A percentile compares a stretch with the other conserved stretches of the same genome.
These are phyloP conservation scores for Nemurella pictetii DNA, from an alignment of 2,888 invertebrate genomes.

Conservation along the genomic window DNA sequence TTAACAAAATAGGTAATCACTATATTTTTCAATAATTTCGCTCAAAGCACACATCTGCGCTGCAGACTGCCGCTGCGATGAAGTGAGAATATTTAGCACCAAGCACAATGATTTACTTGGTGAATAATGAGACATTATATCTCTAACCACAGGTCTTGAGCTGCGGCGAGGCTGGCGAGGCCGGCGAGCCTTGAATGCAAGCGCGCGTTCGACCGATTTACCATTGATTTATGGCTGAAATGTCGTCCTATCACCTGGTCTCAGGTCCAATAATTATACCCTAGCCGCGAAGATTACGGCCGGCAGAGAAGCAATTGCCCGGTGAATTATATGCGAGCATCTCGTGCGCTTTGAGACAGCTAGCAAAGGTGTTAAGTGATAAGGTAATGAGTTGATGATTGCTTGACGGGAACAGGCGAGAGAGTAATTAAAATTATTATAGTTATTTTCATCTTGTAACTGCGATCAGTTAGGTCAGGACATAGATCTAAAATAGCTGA, in stretches of 20 bases:
- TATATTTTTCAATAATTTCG: neutral
- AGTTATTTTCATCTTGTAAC: neutral
- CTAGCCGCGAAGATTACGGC: neutral
- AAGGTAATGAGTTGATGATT: slow-evolving; percentile 27
- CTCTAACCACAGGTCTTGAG: slow-evolving; percentile 15
- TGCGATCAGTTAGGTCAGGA: neutral
- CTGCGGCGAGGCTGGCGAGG: too few species aligned
- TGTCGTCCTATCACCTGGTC: slow-evolving; percentile 4
- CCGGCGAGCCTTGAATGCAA: too few species aligned
- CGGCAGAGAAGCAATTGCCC: neutral
- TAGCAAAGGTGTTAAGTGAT: slow-evolving; percentile 19
- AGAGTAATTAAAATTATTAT: slow-evolving; percentile 2
- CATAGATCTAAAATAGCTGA: neutral
- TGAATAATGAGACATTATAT: slow-evolving; percentile 16
- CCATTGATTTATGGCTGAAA: slow-evolving; percentile 3
- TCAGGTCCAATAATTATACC: slow-evolving; percentile 1
- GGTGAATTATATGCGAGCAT: neutral
- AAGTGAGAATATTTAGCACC: neutral
- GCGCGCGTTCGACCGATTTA: neutral
- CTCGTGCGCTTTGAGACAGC: neutral
- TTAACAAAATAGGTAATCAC: neutral
- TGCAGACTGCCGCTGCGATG: too few species aligned
- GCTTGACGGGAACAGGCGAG: neutral
- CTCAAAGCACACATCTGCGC: neutral
- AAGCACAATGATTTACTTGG: neutral